phyloP scores from a whole-genome alignment of 1,140 invertebrate species.

The Fopius arisanus region DNA sequence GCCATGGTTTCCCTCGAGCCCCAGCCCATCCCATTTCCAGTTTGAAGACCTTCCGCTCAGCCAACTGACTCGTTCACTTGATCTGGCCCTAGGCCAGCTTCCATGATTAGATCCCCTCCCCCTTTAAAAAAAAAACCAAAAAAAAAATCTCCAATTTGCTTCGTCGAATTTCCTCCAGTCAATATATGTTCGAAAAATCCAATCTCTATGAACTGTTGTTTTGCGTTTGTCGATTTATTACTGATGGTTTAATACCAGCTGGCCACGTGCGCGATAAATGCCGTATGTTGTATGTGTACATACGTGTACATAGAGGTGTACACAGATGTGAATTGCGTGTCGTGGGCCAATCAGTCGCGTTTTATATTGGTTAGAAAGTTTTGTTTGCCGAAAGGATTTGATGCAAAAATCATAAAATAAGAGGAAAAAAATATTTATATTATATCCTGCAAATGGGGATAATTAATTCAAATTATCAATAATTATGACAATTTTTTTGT shows the following conservation, averaged over 20 bases:
- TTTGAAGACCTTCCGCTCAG: background rate
- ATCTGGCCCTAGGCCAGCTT: slow-evolving; percentile 46
- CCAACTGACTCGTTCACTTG: slow-evolving; percentile 35
- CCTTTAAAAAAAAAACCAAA: background rate
- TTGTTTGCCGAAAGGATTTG: background rate
- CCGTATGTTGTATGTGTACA: background rate
- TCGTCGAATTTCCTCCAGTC: background rate
- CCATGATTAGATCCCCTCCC: slow-evolving; percentile 50
- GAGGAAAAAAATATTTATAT: too few species aligned
- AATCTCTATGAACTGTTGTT: background rate
- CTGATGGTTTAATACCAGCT: background rate
- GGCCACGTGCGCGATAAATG: background rate
- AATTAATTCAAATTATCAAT: too few species aligned
- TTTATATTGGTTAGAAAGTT: background rate
- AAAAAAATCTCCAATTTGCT: background rate
- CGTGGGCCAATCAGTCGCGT: background rate
- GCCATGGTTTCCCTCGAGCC: background rate
- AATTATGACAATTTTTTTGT: too few species aligned
- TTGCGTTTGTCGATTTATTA: background rate
- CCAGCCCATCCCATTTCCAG: background rate
- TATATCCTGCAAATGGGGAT: too few species aligned
- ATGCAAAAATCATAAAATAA: too few species aligned
- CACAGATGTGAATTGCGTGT: background rate
- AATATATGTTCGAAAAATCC: background rate
- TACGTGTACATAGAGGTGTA: background rate